Conservation (phyloP, 2,888 invertebrate genomes). For the Lasioglossum lativentre region DNA sequence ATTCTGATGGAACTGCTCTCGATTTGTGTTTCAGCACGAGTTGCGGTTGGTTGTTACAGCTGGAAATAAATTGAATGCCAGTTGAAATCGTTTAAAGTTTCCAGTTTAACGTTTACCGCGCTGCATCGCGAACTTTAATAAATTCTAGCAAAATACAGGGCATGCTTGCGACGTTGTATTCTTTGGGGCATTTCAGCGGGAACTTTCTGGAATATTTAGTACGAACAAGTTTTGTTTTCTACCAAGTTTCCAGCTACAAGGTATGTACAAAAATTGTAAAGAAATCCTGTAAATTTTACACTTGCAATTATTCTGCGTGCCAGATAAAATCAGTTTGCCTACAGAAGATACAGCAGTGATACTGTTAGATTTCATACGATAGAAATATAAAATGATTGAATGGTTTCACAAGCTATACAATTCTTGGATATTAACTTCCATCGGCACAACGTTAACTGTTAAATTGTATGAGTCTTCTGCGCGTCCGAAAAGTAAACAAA, state of each 20-base stretch:
- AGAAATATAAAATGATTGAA: background rate
- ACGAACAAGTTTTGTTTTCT: background rate
- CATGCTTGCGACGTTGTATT: background rate
- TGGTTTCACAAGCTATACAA: background rate
- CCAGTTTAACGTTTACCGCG: background rate
- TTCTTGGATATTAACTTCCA: background rate
- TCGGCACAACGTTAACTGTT: too few relatives aligned
- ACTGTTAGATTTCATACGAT: background rate
- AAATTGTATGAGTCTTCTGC: too few relatives aligned
- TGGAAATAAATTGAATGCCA: background rate
- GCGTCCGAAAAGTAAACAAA: too few relatives aligned
- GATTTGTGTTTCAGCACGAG: background rate
- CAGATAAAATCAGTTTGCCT: background rate
- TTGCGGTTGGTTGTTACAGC: background rate
- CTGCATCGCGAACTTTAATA: background rate
- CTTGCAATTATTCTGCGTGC: background rate
- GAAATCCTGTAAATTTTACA: background rate
- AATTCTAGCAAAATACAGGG: background rate
- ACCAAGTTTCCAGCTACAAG: background rate
- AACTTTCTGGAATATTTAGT: background rate
- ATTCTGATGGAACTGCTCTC: background rate
- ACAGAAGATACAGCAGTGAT: background rate
- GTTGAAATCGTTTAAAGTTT: conserved; percentile 1
- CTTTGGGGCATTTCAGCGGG: background rate
- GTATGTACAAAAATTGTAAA: background rate